A percentile compares a stretch with the other conserved stretches of the same genome.
Conservation (phyloP, 1,140 invertebrate species). For the Micrasema minimum region DNA sequence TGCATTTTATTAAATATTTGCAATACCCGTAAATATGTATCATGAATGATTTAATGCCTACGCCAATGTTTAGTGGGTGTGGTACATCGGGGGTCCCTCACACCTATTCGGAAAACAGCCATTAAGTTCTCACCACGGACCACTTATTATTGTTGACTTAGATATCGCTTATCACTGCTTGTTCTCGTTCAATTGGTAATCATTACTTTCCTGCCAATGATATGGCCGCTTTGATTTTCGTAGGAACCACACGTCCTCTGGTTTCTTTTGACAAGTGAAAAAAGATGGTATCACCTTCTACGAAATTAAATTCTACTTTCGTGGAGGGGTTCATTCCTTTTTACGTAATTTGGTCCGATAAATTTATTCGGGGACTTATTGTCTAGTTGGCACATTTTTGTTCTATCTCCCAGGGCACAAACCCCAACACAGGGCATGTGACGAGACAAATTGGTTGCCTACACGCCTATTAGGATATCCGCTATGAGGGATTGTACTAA, state of each 20-base stretch:
- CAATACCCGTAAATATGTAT: too few relatives aligned
- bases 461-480: conserved; percentile 4
- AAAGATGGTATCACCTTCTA: conserved; percentile 37
- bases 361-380: conserved; percentile 28
- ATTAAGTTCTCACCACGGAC: conserved; percentile 49
- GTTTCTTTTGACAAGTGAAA: conserved; percentile 1
- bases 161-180: too few relatives aligned
- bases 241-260: conserved; percentile 39
- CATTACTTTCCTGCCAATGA: conserved; percentile 50
- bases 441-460: conserved; percentile 25
- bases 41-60: too few relatives aligned
- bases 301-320: conserved; percentile 36
- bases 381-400: conserved; percentile 21
- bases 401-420: too few relatives aligned
- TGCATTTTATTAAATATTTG: too few relatives aligned
- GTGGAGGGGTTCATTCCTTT: conserved; percentile 17
- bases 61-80: background rate
- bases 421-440: too few relatives aligned
- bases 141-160: conserved; percentile 53
- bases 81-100: conserved; percentile 36
- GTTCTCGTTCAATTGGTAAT: conserved; percentile 45
- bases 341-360: conserved; percentile 39
- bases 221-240: conserved; percentile 51
- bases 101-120: conserved; percentile 41
- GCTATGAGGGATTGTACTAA: conserved; percentile 8